Evolutionary conservation across 1,140 invertebrate species (phyloP).

Genomic region (Glossosoma conforme): DNA sequence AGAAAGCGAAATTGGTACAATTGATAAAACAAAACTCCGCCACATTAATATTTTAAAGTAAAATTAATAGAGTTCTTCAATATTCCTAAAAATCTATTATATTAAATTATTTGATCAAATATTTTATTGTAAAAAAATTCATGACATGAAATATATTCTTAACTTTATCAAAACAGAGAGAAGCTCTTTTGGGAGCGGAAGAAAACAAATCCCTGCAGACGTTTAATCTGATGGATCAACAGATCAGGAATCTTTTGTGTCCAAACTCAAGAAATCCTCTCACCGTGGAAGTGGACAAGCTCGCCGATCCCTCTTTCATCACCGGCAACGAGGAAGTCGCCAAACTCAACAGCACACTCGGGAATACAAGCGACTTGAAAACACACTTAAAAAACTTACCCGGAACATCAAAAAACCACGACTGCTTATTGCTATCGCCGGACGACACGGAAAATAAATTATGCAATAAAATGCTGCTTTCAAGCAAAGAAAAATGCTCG

Average conservation of each 20-base stretch:
- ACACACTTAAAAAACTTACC: too few species aligned
- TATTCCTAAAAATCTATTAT: too few species aligned
- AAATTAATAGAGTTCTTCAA: too few species aligned
- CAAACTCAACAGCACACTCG: not conserved
- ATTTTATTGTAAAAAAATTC: not conserved
- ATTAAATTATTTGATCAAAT: not conserved
- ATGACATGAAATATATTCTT: conserved; percentile 14
- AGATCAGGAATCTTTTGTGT: conserved; percentile 20
- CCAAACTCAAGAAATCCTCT: not conserved
- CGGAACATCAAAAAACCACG: too few species aligned
- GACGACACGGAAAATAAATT: too few species aligned
- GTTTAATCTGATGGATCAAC: conserved; percentile 19
- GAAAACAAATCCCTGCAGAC: conserved; percentile 16
- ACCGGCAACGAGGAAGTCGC: conserved; percentile 1
- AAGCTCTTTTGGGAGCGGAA: conserved; percentile 8
- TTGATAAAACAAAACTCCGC: too few species aligned
- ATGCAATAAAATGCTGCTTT: too few species aligned
- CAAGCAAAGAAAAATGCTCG: too few species aligned
- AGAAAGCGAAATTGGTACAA: too few species aligned
- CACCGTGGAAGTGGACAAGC: conserved; percentile 3
- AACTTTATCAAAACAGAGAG: conserved; percentile 22
- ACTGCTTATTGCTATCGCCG: too few species aligned
- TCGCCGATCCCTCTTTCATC: not conserved
- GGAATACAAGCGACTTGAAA: too few species aligned
- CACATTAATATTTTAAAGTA: too few species aligned